phyloP scores from a whole-genome alignment of 2,888 invertebrate species.

The Drosophila nr. perissopoda region DNA sequence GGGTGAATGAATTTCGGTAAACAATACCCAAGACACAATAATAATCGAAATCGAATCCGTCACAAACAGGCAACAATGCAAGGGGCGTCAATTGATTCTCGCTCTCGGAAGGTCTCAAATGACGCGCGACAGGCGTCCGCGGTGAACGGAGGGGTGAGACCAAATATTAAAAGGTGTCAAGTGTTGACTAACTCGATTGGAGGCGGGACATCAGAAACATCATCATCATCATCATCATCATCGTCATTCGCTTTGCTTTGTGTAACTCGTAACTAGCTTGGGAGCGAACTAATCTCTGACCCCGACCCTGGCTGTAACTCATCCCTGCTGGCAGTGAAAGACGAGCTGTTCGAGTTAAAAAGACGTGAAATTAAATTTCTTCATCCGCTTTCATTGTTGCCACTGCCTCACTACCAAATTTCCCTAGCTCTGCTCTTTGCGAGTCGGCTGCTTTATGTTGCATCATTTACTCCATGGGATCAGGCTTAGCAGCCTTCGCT shows the following conservation, averaged over 20 bases:
- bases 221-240: constrained; percentile 39
- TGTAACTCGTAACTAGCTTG: constrained; percentile 51
- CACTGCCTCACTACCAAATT: constrained; percentile 8
- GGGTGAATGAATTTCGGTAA: constrained; percentile 51
- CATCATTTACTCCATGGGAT: constrained; percentile 80
- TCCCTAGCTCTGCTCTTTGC: neutral
- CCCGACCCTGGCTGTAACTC: constrained; percentile 11
- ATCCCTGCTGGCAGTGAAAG: constrained; percentile 44
- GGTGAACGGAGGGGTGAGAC: constrained; percentile 2
- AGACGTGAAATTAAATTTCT: constrained; percentile 83
- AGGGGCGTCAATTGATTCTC: constrained; percentile 41
- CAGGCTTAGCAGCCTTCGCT: constrained; percentile 63
- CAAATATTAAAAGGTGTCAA: constrained; percentile 75
- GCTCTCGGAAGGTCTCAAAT: constrained; percentile 33
- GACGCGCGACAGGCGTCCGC: constrained; percentile 31
- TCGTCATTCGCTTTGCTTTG: constrained; percentile 20
- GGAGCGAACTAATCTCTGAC: constrained; percentile 24
- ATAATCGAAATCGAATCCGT: constrained; percentile 76
- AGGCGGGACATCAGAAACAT: constrained; percentile 32
- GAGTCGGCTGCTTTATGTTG: constrained; percentile 52
- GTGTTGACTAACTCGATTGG: constrained; percentile 57
- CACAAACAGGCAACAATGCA: constrained; percentile 64
- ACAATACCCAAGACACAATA: constrained; percentile 72
- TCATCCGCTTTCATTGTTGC: constrained; percentile 73
- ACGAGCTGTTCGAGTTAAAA: constrained; percentile 71